phyloP scores from a whole-genome alignment of 2,113 vertebrate species.

The Rhagologus leucostigma region DNA sequence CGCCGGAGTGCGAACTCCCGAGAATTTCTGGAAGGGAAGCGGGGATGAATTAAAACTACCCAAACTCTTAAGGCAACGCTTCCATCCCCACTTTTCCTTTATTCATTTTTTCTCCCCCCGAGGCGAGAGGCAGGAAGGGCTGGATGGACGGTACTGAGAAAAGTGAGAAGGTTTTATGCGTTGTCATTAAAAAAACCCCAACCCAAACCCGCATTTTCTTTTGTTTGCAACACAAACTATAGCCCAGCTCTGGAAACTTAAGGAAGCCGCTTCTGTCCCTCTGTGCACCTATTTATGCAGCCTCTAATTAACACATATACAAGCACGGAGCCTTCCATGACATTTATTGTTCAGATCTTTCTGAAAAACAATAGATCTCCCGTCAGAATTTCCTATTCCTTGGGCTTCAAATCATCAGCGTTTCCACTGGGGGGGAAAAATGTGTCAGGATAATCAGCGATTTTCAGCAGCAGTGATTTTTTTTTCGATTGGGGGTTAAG shows the following conservation, averaged over 20 bases:
- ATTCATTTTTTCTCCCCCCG: background rate
- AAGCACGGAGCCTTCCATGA: background rate
- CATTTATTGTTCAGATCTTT: background rate
- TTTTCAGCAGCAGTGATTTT: conserved; percentile 9
- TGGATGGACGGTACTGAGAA: background rate
- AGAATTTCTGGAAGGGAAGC: background rate
- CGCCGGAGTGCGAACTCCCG: too few species aligned
- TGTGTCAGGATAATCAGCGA: conserved; percentile 3
- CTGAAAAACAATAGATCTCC: conserved; percentile 19
- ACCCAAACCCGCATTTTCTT: background rate
- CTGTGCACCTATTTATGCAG: background rate
- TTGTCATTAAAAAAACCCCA: background rate
- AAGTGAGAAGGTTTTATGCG: background rate
- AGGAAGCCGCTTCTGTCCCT: background rate
- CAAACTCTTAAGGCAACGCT: background rate
- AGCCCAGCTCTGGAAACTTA: background rate
- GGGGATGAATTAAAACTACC: background rate
- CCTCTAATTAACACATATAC: conserved; percentile 10
- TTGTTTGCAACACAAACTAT: background rate
- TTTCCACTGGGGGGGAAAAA: background rate
- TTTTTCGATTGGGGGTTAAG: background rate
- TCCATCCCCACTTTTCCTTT: background rate
- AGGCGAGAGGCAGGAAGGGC: background rate
- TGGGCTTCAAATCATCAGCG: background rate
- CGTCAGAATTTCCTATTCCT: conserved; percentile 38